Base-by-base conservation (phyloP, 2,888 invertebrate species). In the Melanotus villosus region DNA sequence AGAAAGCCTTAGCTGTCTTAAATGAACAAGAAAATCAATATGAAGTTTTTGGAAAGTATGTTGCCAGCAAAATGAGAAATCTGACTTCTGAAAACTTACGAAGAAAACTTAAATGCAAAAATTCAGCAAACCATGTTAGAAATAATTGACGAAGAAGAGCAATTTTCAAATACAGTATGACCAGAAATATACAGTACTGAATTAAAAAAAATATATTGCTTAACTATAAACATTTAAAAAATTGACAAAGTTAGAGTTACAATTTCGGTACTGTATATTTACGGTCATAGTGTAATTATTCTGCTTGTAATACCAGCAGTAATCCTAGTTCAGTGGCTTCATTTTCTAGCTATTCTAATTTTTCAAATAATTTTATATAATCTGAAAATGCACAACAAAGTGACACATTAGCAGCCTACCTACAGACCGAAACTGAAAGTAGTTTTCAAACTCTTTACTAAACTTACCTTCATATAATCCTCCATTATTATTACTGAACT, bases 11-110 rank as follows among this genome's bases (percentile, higher is more conserved):
- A 58, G 30, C 19, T n/a, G 19, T 34, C 6, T 59, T 69, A 21
- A 52, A 36, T 19, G 56, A 70, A 62, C 21, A 60, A 62, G 70
- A 70, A 18, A 66, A 70, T 70, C 26, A 57, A 16, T 66, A 65
- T 62, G 69, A 60, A 32, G 26, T 70, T 66, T 70, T 62, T 45
- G 62, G 62, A 0, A 66, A 70, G 57, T 70, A 62, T 56, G 47
- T 70, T 10, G 66, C 66, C 9, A 45, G 36, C 9, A 66, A 70
- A 70, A 47, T 65, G 66, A 70, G 65, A 66, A 57, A n/a, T 30
- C 12, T 65, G 1, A 56, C 65, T 34, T 65, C 65, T 9, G 65
- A 50, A 14, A 65, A 60, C 56, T 70, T 65, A 62, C 60, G 60
- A 23, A 45, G 41, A 36, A 56, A 57, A 57, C 21, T 56, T 32